These are phyloP conservation scores for Pristionchus entomophagus DNA, from an alignment of 2,888 invertebrate genomes.

Conservation along the genomic window DNA sequence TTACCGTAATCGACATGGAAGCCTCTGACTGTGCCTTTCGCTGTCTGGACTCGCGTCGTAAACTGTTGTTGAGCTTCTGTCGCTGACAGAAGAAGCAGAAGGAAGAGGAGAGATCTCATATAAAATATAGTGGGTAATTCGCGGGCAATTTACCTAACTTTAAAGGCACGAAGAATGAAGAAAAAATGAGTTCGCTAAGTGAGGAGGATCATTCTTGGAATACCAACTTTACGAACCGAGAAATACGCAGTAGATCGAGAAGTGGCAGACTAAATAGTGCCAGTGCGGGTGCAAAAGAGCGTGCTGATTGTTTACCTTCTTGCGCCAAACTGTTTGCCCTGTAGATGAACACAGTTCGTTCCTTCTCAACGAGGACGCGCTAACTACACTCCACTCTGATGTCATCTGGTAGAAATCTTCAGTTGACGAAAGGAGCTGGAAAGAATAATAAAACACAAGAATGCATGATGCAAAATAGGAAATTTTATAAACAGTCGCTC, in stretches of 20 bases:
- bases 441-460: too few relatives aligned
- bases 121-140: too few relatives aligned
- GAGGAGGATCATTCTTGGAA: too few relatives aligned
- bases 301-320: neutral
- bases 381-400: slow-evolving; percentile 19
- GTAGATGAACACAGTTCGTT: slow-evolving; percentile 33
- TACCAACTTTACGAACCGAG: too few relatives aligned
- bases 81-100: neutral
- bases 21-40: neutral
- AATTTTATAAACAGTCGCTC: too few relatives aligned
- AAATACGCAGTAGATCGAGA: neutral
- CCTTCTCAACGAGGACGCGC: neutral
- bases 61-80: neutral
- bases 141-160: too few relatives aligned
- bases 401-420: neutral
- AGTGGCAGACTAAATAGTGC: neutral
- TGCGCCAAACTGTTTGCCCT: neutral
- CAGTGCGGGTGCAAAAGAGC: neutral
- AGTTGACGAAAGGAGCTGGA: neutral
- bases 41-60: neutral
- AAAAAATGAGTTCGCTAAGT: too few relatives aligned
- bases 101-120: neutral
- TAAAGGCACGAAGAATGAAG: too few relatives aligned
- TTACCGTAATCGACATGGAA: neutral
- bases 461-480: too few relatives aligned